Evolutionary conservation across 2,797 vertebrate species (phyloP).

Genomic region (Pempheris klunzingeri): DNA sequence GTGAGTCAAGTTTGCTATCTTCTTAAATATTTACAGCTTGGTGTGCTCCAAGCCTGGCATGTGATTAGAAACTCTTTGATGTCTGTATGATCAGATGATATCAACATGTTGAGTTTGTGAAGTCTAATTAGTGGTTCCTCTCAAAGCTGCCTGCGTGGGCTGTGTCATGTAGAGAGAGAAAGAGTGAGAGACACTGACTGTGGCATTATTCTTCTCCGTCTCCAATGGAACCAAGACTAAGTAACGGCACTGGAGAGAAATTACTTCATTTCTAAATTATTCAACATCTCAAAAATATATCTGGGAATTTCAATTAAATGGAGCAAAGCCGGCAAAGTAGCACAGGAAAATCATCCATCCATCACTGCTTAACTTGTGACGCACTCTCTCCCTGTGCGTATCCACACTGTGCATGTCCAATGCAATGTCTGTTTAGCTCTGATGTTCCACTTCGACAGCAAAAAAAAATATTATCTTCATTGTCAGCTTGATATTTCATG

Average conservation of each 20-base stretch:
- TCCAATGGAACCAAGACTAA: slow-evolving; percentile 6
- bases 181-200: neutral
- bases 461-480: neutral
- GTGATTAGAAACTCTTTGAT: slow-evolving; percentile 56
- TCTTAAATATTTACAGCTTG: slow-evolving; percentile 65
- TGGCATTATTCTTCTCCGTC: neutral
- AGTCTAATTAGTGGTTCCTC: slow-evolving; percentile 44
- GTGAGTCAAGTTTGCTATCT: slow-evolving; percentile 45
- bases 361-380: neutral
- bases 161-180: neutral
- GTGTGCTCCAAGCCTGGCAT: slow-evolving; percentile 40
- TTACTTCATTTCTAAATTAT: neutral
- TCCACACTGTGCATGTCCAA: neutral
- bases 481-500: no score
- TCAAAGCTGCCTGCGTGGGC: neutral
- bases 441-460: neutral
- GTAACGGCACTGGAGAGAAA: slow-evolving; percentile 6
- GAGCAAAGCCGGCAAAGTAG: neutral
- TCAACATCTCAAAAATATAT: slow-evolving; percentile 3
- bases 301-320: neutral
- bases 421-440: neutral
- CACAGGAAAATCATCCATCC: neutral
- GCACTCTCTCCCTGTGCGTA: no score
- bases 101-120: slow-evolving; percentile 48
- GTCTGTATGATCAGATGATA: slow-evolving; percentile 53